A percentile compares a stretch with the other conserved stretches of the same genome.
phyloP scores from a whole-genome alignment of 92 coral and sea anemone genomes.

The Siderastrea siderea region DNA sequence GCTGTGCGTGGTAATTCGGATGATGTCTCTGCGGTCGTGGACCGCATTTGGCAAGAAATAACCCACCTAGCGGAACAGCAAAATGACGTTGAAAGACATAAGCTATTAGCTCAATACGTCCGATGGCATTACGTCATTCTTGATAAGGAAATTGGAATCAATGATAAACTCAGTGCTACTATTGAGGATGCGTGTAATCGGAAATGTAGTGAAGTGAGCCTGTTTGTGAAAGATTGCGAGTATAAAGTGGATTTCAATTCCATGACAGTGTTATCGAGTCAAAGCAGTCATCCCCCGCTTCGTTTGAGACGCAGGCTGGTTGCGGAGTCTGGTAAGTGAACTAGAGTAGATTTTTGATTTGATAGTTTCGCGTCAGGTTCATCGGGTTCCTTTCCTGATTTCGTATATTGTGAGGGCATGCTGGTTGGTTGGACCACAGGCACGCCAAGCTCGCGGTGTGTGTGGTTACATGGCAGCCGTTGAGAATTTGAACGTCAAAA shows the following conservation, averaged over 20 bases:
- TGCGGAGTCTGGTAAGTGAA: conserved; percentile 20
- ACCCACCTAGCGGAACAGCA: conserved; percentile 63
- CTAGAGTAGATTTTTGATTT: not conserved
- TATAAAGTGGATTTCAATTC: conserved; percentile 18
- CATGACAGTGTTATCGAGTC: conserved; percentile 15
- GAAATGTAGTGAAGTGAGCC: not conserved
- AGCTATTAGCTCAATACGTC: conserved; percentile 69
- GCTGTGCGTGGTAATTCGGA: conserved; percentile 72
- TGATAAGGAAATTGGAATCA: conserved; percentile 42
- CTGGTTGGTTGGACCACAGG: too few species aligned
- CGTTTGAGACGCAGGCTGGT: conserved; percentile 11
- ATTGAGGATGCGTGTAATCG: conserved; percentile 76
- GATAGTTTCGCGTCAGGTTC: too few species aligned
- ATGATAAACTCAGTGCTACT: conserved; percentile 64
- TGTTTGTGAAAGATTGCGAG: not conserved
- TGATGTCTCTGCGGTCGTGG: conserved; percentile 71
- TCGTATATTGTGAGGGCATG: too few species aligned
- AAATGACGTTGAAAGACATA: conserved; percentile 61
- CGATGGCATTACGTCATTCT: conserved; percentile 71
- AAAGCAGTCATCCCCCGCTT: conserved; percentile 4
- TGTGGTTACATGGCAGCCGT: too few species aligned
- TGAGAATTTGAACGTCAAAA: too few species aligned
- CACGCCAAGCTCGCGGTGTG: too few species aligned
- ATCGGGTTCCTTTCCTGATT: too few species aligned
- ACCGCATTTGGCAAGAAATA: conserved; percentile 71